Evolutionary conservation across 2,888 invertebrate genomes (phyloP).

Genomic region (Zeuzera pyrina): DNA sequence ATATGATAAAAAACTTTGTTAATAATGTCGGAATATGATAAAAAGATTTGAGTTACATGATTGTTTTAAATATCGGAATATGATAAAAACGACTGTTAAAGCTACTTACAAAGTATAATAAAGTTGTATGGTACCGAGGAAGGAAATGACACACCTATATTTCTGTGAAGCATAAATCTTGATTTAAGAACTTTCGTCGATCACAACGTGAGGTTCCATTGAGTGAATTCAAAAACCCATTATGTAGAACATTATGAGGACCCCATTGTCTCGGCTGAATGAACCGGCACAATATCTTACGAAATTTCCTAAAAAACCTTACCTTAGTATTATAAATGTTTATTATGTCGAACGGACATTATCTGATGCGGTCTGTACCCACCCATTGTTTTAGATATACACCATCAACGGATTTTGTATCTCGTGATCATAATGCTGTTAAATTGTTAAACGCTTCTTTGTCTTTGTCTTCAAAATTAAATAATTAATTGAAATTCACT

Average conservation of each 20-base stretch:
- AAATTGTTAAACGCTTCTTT: too few species aligned
- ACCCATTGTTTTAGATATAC: constrained; percentile 5
- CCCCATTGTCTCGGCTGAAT: constrained; percentile 67
- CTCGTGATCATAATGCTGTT: too few species aligned
- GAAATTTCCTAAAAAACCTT: constrained; percentile 68
- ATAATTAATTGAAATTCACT: too few species aligned
- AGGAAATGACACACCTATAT: constrained; percentile 56
- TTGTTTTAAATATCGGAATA: too few species aligned
- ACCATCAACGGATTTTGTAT: too few species aligned
- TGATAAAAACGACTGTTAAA: too few species aligned
- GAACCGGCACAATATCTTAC: constrained; percentile 67
- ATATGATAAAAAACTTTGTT: too few species aligned
- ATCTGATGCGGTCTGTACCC: constrained; percentile 39
- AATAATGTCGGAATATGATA: too few species aligned
- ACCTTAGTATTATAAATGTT: constrained; percentile 58
- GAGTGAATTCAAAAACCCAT: constrained; percentile 62
- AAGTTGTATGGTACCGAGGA: too few species aligned
- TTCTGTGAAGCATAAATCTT: constrained; percentile 49
- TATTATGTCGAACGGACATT: constrained; percentile 43
- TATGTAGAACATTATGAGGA: constrained; percentile 60
- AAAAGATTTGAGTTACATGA: too few species aligned
- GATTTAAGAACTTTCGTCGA: constrained; percentile 55
- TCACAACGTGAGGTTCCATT: constrained; percentile 55
- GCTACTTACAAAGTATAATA: too few species aligned
- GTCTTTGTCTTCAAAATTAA: too few species aligned